These are phyloP conservation scores for Andricus grossulariae DNA, from an alignment of 1,140 invertebrate genomes.

Conservation along the genomic window DNA sequence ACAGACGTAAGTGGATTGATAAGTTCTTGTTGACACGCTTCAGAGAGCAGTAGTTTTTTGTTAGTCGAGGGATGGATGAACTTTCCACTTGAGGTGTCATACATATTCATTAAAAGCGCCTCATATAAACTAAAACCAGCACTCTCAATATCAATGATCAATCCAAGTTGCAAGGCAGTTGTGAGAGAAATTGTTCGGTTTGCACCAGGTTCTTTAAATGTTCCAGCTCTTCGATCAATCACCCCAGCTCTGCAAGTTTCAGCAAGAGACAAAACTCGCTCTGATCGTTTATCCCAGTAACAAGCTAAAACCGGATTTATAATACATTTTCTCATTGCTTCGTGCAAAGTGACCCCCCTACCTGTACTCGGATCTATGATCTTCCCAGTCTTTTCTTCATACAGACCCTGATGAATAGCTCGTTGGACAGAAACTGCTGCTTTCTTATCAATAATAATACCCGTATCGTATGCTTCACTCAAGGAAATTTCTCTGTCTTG, in stretches of 20 bases:
- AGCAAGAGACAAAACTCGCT: slow-evolving; percentile 82
- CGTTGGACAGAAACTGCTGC: slow-evolving; percentile 89
- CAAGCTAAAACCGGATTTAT: slow-evolving; percentile 88
- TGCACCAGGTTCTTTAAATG: slow-evolving; percentile 84
- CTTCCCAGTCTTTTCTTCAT: slow-evolving; percentile 88
- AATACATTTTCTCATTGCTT: slow-evolving; percentile 87
- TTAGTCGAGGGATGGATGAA: slow-evolving; percentile 90
- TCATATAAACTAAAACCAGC: slow-evolving; percentile 89
- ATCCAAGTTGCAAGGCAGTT: slow-evolving; percentile 84
- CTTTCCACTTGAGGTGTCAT: slow-evolving; percentile 82
- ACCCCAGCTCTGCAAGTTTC: slow-evolving; percentile 88
- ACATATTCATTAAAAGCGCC: slow-evolving; percentile 88
- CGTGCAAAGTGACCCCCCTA: slow-evolving; percentile 87
- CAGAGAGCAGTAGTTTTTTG: slow-evolving; percentile 85
- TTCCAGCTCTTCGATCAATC: slow-evolving; percentile 88
- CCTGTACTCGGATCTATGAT: slow-evolving; percentile 86
- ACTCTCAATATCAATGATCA: slow-evolving; percentile 90
- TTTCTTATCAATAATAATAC: slow-evolving; percentile 87
- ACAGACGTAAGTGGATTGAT: slow-evolving; percentile 88
- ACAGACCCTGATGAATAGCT: slow-evolving; percentile 90
- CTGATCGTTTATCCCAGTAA: slow-evolving; percentile 85
- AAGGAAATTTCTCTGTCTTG: slow-evolving; percentile 83
- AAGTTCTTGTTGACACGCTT: slow-evolving; percentile 87
- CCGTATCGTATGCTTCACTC: slow-evolving; percentile 87
- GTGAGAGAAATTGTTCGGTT: slow-evolving; percentile 81